phyloP scores from a whole-genome alignment of 2,113 vertebrate species.

The Seriola dumerili region DNA sequence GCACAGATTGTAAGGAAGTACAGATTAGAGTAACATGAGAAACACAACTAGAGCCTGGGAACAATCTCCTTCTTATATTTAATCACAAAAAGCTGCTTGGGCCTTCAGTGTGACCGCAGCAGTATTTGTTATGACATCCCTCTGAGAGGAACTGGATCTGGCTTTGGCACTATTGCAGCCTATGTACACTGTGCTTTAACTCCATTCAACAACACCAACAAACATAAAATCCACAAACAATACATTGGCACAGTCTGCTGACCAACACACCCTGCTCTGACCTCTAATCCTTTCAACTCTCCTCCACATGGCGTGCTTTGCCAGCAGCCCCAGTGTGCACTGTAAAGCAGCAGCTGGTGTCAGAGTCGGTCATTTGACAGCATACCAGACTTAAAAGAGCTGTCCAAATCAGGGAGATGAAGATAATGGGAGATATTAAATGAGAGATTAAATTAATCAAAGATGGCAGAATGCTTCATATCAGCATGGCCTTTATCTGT shows the following conservation, averaged over 20 bases:
- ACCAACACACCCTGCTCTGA: slow-evolving; percentile 10
- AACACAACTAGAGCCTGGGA: neutral
- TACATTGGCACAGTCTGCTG: neutral
- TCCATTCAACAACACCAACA: slow-evolving; percentile 7
- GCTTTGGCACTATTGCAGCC: neutral
- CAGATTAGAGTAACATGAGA: neutral
- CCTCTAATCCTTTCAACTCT: slow-evolving; percentile 53
- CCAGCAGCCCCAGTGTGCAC: slow-evolving; percentile 12
- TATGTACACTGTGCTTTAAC: neutral
- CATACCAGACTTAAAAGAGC: slow-evolving; percentile 37
- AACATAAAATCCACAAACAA: slow-evolving; percentile 1
- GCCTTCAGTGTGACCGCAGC: slow-evolving; percentile 7
- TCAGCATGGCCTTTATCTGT: neutral
- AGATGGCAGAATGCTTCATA: slow-evolving; percentile 13
- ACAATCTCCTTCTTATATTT: slow-evolving; percentile 1
- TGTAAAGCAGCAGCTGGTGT: slow-evolving; percentile 57
- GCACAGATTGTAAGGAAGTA: neutral
- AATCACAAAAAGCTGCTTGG: slow-evolving; percentile 31
- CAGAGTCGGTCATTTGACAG: slow-evolving; percentile 42
- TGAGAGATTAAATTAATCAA: neutral
- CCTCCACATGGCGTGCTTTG: slow-evolving; percentile 39
- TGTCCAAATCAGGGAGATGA: neutral
- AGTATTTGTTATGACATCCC: slow-evolving; percentile 30
- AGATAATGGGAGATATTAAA: slow-evolving; percentile 34
- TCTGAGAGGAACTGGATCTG: slow-evolving; percentile 19